Evolutionary conservation across 1,140 invertebrate species (phyloP).

Genomic region (Drosophila suzukii): DNA sequence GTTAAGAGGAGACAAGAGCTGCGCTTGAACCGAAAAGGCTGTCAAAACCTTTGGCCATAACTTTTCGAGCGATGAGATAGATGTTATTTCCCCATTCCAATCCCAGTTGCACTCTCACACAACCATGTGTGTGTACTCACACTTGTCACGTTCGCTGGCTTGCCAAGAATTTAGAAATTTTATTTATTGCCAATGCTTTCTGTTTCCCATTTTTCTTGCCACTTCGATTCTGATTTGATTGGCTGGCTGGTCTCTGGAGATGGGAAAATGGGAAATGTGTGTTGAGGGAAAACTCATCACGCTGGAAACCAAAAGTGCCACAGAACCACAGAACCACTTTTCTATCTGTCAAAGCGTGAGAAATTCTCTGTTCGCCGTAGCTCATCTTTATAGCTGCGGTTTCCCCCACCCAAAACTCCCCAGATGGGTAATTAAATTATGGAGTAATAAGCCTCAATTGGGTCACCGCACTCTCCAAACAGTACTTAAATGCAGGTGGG

Average conservation of each 20-base stretch:
- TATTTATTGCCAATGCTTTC: slow-evolving; percentile 75
- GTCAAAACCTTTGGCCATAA: slow-evolving; percentile 30
- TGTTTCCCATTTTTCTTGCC: slow-evolving; percentile 37
- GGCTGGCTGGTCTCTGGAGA: slow-evolving; percentile 23
- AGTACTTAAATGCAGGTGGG: slow-evolving; percentile 57
- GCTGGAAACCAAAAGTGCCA: slow-evolving; percentile 71
- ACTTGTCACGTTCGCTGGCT: slow-evolving; percentile 68
- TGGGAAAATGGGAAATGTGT: slow-evolving; percentile 38
- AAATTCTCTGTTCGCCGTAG: slow-evolving; percentile 21
- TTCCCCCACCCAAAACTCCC: slow-evolving; percentile 2
- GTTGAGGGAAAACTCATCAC: slow-evolving; percentile 46
- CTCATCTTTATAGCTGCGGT: slow-evolving; percentile 7
- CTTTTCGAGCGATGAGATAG: slow-evolving; percentile 19
- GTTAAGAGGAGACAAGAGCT: slow-evolving; percentile 12
- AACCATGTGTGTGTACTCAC: slow-evolving; percentile 19
- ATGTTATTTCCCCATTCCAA: slow-evolving; percentile 17
- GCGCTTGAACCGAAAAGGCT: slow-evolving; percentile 18
- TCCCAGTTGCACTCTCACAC: slow-evolving; percentile 1
- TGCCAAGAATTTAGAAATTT: slow-evolving; percentile 76
- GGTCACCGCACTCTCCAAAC: slow-evolving; percentile 53
- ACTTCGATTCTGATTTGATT: slow-evolving; percentile 43
- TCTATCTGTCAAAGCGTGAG: slow-evolving; percentile 57
- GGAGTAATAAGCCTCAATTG: slow-evolving; percentile 72
- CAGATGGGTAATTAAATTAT: slow-evolving; percentile 66
- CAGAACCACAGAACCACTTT: slow-evolving; percentile 28